Base-by-base conservation (phyloP, 35 echinoderm and acorn worm genomes). In the Ophioderma brevispina region DNA sequence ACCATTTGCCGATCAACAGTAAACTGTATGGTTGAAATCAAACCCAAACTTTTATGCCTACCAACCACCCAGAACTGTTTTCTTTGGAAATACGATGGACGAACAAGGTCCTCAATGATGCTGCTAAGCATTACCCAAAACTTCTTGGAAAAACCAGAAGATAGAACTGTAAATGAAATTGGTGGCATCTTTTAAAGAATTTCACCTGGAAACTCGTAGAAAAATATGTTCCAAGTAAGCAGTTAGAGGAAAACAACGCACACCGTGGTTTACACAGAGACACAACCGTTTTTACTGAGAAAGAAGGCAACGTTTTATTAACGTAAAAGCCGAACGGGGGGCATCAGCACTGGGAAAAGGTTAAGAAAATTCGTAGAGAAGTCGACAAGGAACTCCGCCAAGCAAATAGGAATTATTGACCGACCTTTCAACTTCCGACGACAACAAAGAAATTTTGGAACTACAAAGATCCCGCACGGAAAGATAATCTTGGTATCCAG, bases 11-110 rank as follows among this genome's bases (percentile, higher is more conserved):
- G 85, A 76, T 70, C n/a, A n/a, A 87, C 64, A 76, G 70, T 40
- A 87, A 30, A 37, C 64, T 87, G n/a, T n/a, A 76, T 87, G n/a
- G 84, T 36, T 86, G 84, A 28, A 86, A 64, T 49, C n/a, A n/a
- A n/a, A 64, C 32, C n/a, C 33, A 33, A 11, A 32, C 32, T 75
- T n/a, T n/a, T 70, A 75, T 13, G 1, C 46, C 46, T 35, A 34
- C 36, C 13, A 87, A 77, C 85, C 85, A 36, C 85, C 85, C 5
- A 87, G 85, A 76, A 87, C 59, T 63, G 77, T 2, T 76, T 38
- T 78, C 55, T 40, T 8, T 87, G 85, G 85, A 77, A 33, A n/a
- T 31, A 87, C 77, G 33, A 35, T 78, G 1, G 70, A 78, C 31
- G 38, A 35, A 25, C 32, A 64, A 76, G 40, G 37, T 2, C 78